Evolutionary conservation across 2,113 vertebrate genomes (phyloP).

Genomic region (Stictonetta naevosa): DNA sequence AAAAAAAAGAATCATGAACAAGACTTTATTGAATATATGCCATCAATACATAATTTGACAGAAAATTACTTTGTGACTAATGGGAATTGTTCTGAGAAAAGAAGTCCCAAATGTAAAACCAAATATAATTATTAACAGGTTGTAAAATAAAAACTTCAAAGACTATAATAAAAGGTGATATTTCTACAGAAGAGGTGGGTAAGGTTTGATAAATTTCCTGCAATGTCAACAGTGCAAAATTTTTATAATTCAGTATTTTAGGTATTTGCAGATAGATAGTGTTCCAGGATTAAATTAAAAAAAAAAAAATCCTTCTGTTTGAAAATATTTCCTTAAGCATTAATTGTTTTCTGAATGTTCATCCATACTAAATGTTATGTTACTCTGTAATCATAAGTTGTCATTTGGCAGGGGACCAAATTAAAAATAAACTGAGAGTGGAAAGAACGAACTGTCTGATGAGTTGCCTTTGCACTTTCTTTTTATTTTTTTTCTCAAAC

Average conservation of each 20-base stretch:
- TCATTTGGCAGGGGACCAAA: not conserved
- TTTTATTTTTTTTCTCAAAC: not conserved
- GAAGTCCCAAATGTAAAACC: not conserved
- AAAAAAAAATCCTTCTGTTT: not conserved
- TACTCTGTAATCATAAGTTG: not conserved
- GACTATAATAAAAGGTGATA: not conserved
- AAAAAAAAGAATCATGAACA: not conserved
- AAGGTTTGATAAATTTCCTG: not conserved
- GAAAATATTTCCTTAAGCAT: not conserved
- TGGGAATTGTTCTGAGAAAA: not conserved
- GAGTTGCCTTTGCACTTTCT: not conserved
- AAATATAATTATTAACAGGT: not conserved
- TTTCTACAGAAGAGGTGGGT: not conserved
- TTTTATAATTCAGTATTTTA: not conserved
- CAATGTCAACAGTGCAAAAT: not conserved
- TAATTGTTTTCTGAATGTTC: conserved; percentile 12
- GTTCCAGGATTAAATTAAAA: not conserved
- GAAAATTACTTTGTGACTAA: not conserved
- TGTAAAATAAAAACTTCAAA: not conserved
- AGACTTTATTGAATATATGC: not conserved
- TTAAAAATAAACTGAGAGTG: not conserved
- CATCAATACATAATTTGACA: not conserved
- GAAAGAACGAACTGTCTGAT: not conserved
- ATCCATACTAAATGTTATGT: not conserved
- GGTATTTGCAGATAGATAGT: not conserved